Evolutionary conservation across 92 coral and sea anemone species (phyloP).

Genomic region (Phymanthus crucifer): DNA sequence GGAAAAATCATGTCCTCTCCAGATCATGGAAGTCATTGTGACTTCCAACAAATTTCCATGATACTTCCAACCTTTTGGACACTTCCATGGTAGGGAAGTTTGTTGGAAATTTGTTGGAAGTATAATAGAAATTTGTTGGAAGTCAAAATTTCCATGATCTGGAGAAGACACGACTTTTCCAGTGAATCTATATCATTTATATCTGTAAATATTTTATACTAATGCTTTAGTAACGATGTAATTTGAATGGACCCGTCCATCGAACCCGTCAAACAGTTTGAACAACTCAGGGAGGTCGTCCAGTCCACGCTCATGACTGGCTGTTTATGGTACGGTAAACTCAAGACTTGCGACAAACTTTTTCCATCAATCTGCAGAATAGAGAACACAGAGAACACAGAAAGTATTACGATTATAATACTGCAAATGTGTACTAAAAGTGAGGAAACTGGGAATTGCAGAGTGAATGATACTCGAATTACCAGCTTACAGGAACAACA

Average conservation of each 20-base stretch:
- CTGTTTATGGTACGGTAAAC: slow-evolving; percentile 81
- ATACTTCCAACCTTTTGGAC: no score
- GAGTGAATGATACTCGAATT: no score
- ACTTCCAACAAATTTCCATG: no score
- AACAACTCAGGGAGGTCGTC: slow-evolving; percentile 80
- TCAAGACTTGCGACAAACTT: slow-evolving; percentile 63
- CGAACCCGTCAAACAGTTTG: slow-evolving; percentile 92
- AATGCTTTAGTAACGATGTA: slow-evolving; percentile 82
- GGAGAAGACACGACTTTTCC: no score
- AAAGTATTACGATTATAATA: background rate
- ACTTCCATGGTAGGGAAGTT: no score
- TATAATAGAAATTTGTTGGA: no score
- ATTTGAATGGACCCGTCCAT: slow-evolving; percentile 82
- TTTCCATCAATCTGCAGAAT: slow-evolving; percentile 54
- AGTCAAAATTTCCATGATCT: no score
- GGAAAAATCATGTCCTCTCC: no score
- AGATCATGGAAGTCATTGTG: no score
- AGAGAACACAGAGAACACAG: background rate
- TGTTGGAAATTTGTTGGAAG: no score
- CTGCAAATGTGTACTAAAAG: background rate
- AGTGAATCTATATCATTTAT: background rate
- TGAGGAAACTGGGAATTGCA: no score
- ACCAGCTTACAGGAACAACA: no score
- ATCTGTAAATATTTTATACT: background rate
- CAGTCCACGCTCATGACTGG: slow-evolving; percentile 96